These are phyloP conservation scores for Dromococcyx pavoninus DNA, from an alignment of 2,797 vertebrate species.

Conservation along the genomic window DNA sequence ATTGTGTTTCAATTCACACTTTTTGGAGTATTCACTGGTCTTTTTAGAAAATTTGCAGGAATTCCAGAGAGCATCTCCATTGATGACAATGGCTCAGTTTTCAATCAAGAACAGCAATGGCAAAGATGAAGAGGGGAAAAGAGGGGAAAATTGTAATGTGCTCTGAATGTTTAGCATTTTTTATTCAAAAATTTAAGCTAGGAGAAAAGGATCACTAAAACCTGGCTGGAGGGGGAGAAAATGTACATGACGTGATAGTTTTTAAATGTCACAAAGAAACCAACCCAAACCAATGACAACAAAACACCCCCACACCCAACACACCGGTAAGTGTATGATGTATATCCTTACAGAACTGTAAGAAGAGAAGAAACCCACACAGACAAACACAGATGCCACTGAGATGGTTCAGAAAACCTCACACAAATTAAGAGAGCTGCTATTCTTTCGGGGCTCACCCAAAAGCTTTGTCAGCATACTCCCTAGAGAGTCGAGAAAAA, in stretches of 20 bases:
- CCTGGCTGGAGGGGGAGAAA: not conserved
- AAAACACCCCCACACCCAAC: not conserved
- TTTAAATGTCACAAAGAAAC: not conserved
- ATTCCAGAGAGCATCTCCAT: not conserved
- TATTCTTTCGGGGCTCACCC: not conserved
- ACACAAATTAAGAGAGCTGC: not conserved
- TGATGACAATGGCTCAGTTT: not conserved
- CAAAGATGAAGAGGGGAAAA: not conserved
- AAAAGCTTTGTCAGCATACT: not conserved
- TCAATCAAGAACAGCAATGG: not conserved
- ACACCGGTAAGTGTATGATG: not conserved
- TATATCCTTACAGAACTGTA: not conserved
- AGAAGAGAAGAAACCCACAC: not conserved
- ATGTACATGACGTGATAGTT: not conserved
- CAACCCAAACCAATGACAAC: not conserved
- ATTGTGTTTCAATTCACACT: not conserved
- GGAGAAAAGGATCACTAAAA: not conserved
- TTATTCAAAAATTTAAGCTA: not conserved
- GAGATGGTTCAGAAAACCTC: not conserved
- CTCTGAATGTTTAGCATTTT: not conserved
- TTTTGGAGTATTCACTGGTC: not conserved
- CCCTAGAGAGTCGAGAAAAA: not conserved
- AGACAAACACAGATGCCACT: not conserved
- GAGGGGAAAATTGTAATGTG: not conserved
- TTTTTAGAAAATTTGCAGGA: not conserved